Percentiles rank a stretch among this genome's conserved stretches.
Evolutionary conservation across 2,888 invertebrate species (phyloP).

Genomic region (Diaphora mendica): DNA sequence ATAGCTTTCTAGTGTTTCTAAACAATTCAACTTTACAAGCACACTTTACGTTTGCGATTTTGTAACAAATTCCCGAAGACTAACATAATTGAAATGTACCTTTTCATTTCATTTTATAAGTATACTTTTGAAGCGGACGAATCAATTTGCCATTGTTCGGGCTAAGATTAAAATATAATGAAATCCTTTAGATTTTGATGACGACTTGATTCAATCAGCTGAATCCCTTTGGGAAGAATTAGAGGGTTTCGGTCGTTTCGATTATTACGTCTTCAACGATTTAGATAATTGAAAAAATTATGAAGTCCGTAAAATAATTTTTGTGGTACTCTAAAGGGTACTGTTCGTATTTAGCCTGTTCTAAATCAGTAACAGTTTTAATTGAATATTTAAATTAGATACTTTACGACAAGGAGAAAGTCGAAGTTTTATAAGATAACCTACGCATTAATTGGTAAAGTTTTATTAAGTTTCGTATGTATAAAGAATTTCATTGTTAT

Average conservation of each 20-base stretch:
- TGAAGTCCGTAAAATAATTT: slow-evolving; percentile 15
- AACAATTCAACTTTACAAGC: no score
- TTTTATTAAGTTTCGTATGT: background rate
- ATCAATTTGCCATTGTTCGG: slow-evolving; percentile 31
- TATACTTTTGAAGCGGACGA: slow-evolving; percentile 21
- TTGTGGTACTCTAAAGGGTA: slow-evolving; percentile 30
- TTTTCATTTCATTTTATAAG: slow-evolving; percentile 27
- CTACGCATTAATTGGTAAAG: slow-evolving; percentile 21
- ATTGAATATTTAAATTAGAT: slow-evolving; percentile 41
- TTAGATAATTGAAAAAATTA: slow-evolving; percentile 54
- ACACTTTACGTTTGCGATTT: slow-evolving; percentile 14
- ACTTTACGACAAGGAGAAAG: slow-evolving; percentile 13
- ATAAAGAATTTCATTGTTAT: no score
- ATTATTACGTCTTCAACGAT: slow-evolving; percentile 55
- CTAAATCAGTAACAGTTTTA: slow-evolving; percentile 36
- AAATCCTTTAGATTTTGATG: slow-evolving; percentile 36
- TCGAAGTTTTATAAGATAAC: slow-evolving; percentile 1
- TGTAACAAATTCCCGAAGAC: slow-evolving; percentile 39
- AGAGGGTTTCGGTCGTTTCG: slow-evolving; percentile 50
- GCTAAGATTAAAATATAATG: slow-evolving; percentile 45
- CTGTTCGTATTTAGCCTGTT: slow-evolving; percentile 24
- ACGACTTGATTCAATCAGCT: slow-evolving; percentile 51
- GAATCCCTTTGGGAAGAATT: slow-evolving; percentile 52
- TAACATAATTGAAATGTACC: slow-evolving; percentile 40
- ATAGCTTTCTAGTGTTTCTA: background rate